Evolutionary conservation across 2,113 vertebrate genomes (phyloP).

Genomic region (Fregata magnificens): DNA sequence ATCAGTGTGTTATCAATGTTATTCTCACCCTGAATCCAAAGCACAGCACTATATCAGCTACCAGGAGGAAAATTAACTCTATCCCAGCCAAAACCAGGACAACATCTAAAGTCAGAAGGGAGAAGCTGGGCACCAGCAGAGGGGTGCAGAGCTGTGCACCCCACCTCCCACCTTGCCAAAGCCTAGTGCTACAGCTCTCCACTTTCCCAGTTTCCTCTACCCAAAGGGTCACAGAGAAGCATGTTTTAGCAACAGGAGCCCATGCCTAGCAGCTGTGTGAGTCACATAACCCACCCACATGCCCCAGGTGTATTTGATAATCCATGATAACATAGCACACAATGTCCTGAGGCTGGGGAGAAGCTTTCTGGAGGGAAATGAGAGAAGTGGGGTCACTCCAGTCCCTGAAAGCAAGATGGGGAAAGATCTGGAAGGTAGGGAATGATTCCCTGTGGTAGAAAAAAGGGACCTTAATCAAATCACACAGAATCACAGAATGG

Average conservation of each 20-base stretch:
- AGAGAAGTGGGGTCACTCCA: not conserved
- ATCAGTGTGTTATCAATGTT: not conserved
- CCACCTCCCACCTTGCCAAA: not conserved
- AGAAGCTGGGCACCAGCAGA: not conserved
- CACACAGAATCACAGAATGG: not conserved
- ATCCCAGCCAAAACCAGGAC: not conserved
- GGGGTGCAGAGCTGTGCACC: accelerated
- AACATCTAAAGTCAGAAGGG: not conserved
- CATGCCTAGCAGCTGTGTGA: not conserved
- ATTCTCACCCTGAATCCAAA: not conserved
- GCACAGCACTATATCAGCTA: not conserved
- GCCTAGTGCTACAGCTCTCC: not conserved
- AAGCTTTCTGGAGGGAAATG: not conserved
- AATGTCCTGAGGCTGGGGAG: not conserved
- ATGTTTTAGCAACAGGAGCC: not conserved
- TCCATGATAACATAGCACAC: not conserved
- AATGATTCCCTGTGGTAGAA: not conserved
- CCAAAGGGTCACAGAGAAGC: not conserved
- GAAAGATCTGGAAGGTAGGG: not conserved
- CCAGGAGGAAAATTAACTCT: not conserved
- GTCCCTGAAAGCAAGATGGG: not conserved
- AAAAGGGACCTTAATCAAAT: not conserved
- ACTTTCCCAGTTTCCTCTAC: not conserved
- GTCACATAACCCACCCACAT: not conserved
- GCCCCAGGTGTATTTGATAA: not conserved